These are phyloP conservation scores for Dasypus novemcinctus DNA, from an alignment of 2,113 vertebrate species.

Conservation along the genomic window DNA sequence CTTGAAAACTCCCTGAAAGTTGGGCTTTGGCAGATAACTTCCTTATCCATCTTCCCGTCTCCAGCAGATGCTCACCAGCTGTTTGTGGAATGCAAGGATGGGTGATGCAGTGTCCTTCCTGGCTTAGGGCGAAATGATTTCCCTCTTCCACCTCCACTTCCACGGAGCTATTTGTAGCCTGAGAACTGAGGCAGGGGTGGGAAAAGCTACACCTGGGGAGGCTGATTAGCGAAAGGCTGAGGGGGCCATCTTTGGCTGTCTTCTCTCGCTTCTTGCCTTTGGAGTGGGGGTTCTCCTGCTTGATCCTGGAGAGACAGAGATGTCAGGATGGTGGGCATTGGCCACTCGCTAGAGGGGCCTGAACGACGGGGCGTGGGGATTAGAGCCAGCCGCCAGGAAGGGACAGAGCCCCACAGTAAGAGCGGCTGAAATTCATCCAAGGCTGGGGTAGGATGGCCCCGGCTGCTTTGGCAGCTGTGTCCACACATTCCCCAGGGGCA, in stretches of 20 bases:
- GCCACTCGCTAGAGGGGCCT: neutral
- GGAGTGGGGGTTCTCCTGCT: neutral
- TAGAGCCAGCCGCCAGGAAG: neutral
- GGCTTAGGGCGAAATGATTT: neutral
- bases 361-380: rapidly evolving
- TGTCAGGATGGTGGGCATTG: neutral
- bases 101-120: neutral
- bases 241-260: neutral
- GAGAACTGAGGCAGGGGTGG: neutral
- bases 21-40: neutral
- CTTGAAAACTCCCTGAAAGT: neutral
- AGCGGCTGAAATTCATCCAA: neutral
- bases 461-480: neutral
- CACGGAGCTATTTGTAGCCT: neutral
- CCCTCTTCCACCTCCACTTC: neutral
- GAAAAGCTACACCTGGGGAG: neutral
- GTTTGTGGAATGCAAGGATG: neutral
- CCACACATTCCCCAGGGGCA: neutral
- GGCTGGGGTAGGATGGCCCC: neutral
- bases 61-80: neutral
- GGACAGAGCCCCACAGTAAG: neutral
- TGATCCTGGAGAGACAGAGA: neutral
- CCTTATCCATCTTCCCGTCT: too few relatives aligned
- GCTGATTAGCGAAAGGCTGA: neutral
- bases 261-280: neutral